These are phyloP conservation scores for Drosophila sproati DNA, from an alignment of 1,140 invertebrate species.

Conservation along the genomic window DNA sequence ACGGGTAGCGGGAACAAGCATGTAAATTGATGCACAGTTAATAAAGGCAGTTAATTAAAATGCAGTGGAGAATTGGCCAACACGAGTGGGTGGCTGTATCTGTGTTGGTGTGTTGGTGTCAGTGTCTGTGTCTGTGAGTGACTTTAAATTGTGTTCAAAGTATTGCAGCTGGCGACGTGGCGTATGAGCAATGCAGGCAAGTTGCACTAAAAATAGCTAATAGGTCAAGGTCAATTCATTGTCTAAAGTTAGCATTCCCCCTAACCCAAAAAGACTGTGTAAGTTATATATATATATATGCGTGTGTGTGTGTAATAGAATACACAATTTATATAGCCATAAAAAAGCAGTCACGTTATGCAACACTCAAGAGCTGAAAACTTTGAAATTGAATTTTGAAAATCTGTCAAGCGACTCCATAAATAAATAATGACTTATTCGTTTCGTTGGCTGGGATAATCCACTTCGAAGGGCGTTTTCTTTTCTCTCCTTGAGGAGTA, in stretches of 20 bases:
- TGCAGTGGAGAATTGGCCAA: conserved; percentile 22
- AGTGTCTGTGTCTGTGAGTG: conserved; percentile 12
- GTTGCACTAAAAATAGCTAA: conserved; percentile 60
- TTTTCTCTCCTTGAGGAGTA: background rate
- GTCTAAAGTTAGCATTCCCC: conserved; percentile 42
- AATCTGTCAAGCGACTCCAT: background rate
- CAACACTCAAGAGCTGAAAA: conserved; percentile 25
- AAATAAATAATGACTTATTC: background rate
- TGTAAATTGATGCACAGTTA: conserved; percentile 58
- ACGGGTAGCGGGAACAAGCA: conserved; percentile 3
- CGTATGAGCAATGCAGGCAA: conserved; percentile 20
- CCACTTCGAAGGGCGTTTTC: conserved; percentile 14
- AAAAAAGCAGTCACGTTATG: conserved; percentile 23
- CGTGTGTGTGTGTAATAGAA: conserved; percentile 7
- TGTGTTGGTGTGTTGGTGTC: conserved; percentile 7
- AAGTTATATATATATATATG: background rate
- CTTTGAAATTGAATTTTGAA: background rate
- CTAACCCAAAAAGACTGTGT: background rate
- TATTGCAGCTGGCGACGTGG: conserved; percentile 22
- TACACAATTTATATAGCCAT: background rate
- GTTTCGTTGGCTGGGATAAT: too few species aligned
- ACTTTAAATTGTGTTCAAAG: conserved; percentile 26
- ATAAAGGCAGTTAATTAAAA: conserved; percentile 75
- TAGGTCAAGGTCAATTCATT: conserved; percentile 71
- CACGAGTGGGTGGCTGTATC: conserved; percentile 9